Base-by-base conservation (phyloP, 2,113 vertebrate genomes). In the Peromyscus californicus region DNA sequence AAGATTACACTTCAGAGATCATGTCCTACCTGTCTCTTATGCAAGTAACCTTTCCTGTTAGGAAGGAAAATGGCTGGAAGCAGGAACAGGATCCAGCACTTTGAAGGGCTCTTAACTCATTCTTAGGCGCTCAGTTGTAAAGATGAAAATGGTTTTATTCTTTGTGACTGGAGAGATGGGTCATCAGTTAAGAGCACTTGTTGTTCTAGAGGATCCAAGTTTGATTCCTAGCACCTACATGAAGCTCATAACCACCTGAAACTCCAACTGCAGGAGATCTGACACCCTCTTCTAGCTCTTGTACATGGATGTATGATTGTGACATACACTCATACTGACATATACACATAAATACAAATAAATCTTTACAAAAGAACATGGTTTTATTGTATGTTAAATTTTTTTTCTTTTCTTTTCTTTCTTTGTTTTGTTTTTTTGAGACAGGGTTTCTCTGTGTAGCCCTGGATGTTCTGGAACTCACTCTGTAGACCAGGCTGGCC, bases 141-240 rank as follows among this genome's bases (percentile, higher is more conserved):
- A 59, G 94, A 98, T 75, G 98, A 99, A 93, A 93, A 84, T 33
- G 98, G 98, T 95, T 99, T 11, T 24, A 9, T 91, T 57, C 63
- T 70, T 82, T 63, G 57, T 63, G n/a, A 13, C 12, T 59, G 21
- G 5, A 59, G 59, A 39, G 24, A 31, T 31, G 13, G n/a, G 59
- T 31, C 59, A 29, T 63, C n/a, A 63, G 59, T 84, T 84, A 63
- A 39, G 82, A 84, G n/a, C 59, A 63, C n/a, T 63, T 83, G 11
- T 3, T 63, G 12, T 63, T 84, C 24, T 42, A 63, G n/a, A 84
- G 24, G 82, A 42, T 63, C 59, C 24, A 16, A 17, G n/a, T 63
- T 63, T 84, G 82, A 31, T 29, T 63, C 24, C 39, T 17, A 31
- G 24, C 24, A 84, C 24, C 59, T 31, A 8, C n/a, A 2, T 42